A percentile compares a stretch with the other conserved stretches of the same genome.
These are phyloP conservation scores for Pterocles burchelli DNA, from an alignment of 2,113 vertebrate genomes.

Conservation along the genomic window DNA sequence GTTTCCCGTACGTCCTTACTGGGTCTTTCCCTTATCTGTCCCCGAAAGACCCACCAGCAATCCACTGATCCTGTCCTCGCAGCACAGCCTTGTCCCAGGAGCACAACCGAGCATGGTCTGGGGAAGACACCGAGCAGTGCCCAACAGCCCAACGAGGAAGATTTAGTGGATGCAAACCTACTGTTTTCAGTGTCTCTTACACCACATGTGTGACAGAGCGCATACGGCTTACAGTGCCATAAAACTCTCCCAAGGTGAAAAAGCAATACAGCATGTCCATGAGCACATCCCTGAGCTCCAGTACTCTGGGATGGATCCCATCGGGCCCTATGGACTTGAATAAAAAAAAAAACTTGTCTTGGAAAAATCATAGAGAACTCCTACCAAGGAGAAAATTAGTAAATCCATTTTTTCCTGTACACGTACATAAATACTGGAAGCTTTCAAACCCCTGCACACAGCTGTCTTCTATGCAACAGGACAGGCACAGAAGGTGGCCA, in stretches of 20 bases:
- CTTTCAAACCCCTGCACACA: background rate
- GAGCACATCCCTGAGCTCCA: no score
- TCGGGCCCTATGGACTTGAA: no score
- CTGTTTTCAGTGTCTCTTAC: background rate
- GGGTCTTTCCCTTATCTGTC: background rate
- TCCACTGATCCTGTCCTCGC: background rate
- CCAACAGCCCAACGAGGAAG: no score
- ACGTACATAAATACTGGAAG: background rate
- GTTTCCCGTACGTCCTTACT: background rate
- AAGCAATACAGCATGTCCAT: fast-evolving
- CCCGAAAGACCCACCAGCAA: background rate
- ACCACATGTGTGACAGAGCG: background rate
- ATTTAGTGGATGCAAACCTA: no score
- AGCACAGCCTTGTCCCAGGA: background rate
- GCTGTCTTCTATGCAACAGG: background rate
- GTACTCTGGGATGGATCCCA: no score
- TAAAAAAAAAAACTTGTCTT: no score
- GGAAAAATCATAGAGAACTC: background rate
- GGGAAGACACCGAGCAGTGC: no score
- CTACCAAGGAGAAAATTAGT: background rate
- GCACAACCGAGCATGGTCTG: background rate
- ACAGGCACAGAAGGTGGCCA: background rate
- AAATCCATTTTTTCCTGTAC: background rate
- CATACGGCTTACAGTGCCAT: background rate
- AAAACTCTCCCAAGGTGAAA: background rate